Percentiles rank a stretch among this genome's conserved stretches.
phyloP scores from a whole-genome alignment of 2,113 vertebrate genomes.

The Laticauda colubrina region DNA sequence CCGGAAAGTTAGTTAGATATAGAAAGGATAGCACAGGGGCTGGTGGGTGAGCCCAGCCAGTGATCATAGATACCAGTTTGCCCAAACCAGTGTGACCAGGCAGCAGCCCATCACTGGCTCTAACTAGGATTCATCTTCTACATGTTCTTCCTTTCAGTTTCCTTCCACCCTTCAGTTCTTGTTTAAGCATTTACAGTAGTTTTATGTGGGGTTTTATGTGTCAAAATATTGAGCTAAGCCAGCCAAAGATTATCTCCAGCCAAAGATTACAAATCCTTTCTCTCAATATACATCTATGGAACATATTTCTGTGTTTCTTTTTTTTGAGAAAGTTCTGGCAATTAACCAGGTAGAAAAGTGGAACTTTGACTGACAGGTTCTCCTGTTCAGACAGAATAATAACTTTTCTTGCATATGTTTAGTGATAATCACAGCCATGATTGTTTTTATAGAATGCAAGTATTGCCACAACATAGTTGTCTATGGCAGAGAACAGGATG shows the following conservation, averaged over 20 bases:
- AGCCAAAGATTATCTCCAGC: not conserved
- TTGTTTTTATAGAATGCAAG: not conserved
- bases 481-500: not conserved
- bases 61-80: no score
- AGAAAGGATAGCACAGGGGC: no score
- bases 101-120: not conserved
- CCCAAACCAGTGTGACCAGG: no score
- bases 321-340: not conserved
- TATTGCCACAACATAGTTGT: not conserved
- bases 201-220: not conserved
- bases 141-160: not conserved
- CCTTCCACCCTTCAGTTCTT: not conserved
- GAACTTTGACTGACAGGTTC: not conserved
- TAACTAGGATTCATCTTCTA: not conserved
- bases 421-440: not conserved
- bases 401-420: not conserved
- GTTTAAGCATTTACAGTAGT: not conserved
- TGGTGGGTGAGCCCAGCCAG: no score
- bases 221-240: not conserved
- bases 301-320: not conserved
- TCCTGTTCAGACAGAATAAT: not conserved
- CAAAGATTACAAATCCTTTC: not conserved
- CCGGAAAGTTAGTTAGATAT: no score
- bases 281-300: not conserved
- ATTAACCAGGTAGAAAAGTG: not conserved